Evolutionary conservation across 1,140 invertebrate species (phyloP).

Genomic region (Zaprionus inermis): DNA sequence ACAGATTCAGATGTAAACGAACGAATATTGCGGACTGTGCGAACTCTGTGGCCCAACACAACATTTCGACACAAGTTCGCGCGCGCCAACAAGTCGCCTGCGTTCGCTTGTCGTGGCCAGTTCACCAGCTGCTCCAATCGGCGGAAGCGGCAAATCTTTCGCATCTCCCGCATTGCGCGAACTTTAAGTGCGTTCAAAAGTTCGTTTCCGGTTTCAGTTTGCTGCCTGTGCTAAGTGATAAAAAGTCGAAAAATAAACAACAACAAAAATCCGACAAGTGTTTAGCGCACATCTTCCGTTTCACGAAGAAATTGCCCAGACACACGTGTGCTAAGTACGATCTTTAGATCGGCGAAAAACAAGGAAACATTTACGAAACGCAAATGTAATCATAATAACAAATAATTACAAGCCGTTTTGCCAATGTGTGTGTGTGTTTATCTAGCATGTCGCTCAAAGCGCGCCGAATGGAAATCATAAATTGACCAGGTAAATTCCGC

Average conservation of each 20-base stretch:
- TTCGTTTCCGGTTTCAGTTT: constrained; percentile 58
- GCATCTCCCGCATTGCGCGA: constrained; percentile 39
- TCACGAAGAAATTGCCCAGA: constrained; percentile 10
- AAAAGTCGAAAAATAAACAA: constrained; percentile 60
- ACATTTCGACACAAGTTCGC: constrained; percentile 50
- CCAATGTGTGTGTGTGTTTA: constrained; percentile 63
- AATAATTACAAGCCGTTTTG: constrained; percentile 56
- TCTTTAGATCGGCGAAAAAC: constrained; percentile 18
- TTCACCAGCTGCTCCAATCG: constrained; percentile 49
- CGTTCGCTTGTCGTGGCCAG: constrained; percentile 58
- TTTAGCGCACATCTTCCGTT: constrained; percentile 55
- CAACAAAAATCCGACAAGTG: constrained; percentile 42
- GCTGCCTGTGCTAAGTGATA: constrained; percentile 36
- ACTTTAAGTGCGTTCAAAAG: constrained; percentile 56
- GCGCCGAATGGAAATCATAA: constrained; percentile 52
- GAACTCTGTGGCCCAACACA: constrained; percentile 27
- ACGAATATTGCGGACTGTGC: constrained; percentile 31
- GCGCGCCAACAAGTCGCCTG: constrained; percentile 77
- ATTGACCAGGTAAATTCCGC: constrained; percentile 53
- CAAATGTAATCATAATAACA: constrained; percentile 68
- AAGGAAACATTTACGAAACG: constrained; percentile 55
- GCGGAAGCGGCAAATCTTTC: constrained; percentile 39
- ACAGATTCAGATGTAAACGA: constrained; percentile 40
- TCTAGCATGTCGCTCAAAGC: constrained; percentile 48
- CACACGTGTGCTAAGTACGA: constrained; percentile 12